Conservation (phyloP, 2,888 invertebrate genomes). For the Polymixis flavicincta region DNA sequence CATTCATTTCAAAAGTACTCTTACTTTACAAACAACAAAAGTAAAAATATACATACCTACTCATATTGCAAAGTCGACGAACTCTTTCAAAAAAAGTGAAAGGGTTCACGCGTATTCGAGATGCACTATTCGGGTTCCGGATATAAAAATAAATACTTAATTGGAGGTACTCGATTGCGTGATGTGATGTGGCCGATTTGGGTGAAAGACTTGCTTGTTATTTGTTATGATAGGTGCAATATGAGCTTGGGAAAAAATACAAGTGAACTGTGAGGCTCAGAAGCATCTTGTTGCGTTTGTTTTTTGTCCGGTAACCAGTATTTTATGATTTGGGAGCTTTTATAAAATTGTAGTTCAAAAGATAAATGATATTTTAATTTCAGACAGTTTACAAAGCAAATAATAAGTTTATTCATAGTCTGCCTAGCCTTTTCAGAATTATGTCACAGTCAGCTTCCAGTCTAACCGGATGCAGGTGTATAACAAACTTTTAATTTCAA, state of each 20-base stretch:
- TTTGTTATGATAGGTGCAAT: conserved; percentile 13
- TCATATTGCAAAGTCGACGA: conserved; percentile 33
- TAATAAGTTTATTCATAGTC: too few relatives aligned
- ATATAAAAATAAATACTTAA: conserved; percentile 24
- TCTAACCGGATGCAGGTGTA: too few relatives aligned
- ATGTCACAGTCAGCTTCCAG: too few relatives aligned
- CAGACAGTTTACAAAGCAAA: too few relatives aligned
- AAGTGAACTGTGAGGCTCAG: not conserved
- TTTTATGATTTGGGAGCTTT: not conserved
- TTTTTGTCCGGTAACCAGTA: not conserved
- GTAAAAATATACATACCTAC: conserved; percentile 33
- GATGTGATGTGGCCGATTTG: conserved; percentile 13
- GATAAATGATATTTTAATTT: too few relatives aligned
- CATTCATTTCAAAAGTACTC: conserved; percentile 44
- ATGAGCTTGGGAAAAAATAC: conserved; percentile 11
- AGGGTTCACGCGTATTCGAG: conserved; percentile 36
- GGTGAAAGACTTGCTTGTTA: conserved; percentile 21
- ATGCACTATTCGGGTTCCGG: conserved; percentile 25
- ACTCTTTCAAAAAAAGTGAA: conserved; percentile 53
- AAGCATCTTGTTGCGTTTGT: not conserved
- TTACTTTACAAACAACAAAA: conserved; percentile 38
- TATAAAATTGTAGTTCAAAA: too few relatives aligned
- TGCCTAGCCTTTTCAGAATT: too few relatives aligned
- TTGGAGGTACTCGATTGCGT: conserved; percentile 35
- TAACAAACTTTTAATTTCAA: too few relatives aligned